A percentile compares a stretch with the other conserved stretches of the same genome.
Evolutionary conservation across 2,113 vertebrate species (phyloP).

Genomic region (Anarhynchus alexandrinus): DNA sequence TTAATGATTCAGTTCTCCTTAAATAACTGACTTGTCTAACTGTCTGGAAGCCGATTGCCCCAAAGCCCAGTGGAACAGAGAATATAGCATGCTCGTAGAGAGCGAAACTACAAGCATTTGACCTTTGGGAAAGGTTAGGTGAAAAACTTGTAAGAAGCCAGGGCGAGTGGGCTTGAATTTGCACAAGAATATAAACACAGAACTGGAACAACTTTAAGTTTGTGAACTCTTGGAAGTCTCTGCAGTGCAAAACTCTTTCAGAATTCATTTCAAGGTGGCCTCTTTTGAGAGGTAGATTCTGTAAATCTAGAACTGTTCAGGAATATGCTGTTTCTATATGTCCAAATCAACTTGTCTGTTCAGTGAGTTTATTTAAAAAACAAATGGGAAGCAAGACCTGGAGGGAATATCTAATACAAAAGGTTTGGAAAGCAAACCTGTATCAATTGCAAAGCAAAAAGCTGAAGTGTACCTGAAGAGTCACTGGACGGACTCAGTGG

Average conservation of each 20-base stretch:
- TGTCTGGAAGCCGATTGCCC: background rate
- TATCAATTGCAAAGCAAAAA: background rate
- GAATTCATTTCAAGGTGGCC: background rate
- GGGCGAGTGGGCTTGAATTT: background rate
- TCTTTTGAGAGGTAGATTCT: background rate
- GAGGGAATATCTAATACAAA: background rate
- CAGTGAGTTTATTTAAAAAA: background rate
- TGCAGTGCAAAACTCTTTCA: background rate
- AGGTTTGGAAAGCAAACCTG: background rate
- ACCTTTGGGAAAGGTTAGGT: background rate
- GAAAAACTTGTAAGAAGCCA: background rate
- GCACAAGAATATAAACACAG: background rate
- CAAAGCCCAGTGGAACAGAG: background rate
- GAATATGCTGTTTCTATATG: background rate
- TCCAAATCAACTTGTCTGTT: background rate
- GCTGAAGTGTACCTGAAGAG: background rate
- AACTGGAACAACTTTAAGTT: background rate
- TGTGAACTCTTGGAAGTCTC: background rate
- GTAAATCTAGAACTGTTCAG: background rate
- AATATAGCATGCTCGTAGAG: background rate
- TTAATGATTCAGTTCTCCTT: background rate
- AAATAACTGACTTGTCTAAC: background rate
- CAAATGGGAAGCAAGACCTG: background rate
- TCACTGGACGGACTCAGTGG: background rate
- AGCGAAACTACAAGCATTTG: background rate